These are phyloP conservation scores for Gisinianus flammeolus DNA, from an alignment of 2,888 invertebrate species.

Conservation along the genomic window DNA sequence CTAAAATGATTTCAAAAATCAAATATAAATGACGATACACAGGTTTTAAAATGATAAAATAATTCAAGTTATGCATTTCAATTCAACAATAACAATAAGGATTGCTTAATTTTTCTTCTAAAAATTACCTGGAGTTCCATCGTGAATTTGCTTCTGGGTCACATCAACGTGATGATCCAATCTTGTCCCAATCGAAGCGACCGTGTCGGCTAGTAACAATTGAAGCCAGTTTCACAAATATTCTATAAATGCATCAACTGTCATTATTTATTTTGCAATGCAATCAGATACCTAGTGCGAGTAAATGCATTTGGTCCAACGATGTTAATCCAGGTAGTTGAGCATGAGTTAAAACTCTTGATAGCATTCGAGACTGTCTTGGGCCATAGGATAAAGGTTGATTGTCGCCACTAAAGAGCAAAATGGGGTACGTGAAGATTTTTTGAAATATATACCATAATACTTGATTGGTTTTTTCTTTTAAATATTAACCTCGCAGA, in stretches of 20 bases:
- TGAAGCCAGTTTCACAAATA: too few relatives aligned
- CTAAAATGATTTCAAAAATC: slow-evolving; percentile 61
- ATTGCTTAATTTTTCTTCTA: slow-evolving; percentile 1
- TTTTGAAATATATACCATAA: too few relatives aligned
- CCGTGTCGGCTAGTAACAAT: slow-evolving; percentile 97
- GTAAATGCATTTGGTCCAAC: slow-evolving; percentile 97
- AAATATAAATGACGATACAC: too few relatives aligned
- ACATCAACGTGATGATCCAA: slow-evolving; percentile 53
- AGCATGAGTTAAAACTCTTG: slow-evolving; percentile 90
- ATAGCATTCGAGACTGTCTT: slow-evolving; percentile 74
- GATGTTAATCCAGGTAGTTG: slow-evolving; percentile 93
- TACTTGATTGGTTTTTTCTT: too few relatives aligned
- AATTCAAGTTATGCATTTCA: background rate
- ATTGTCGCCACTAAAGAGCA: slow-evolving; percentile 49
- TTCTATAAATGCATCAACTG: too few relatives aligned
- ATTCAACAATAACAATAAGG: slow-evolving; percentile 4
- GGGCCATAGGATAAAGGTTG: slow-evolving; percentile 56
- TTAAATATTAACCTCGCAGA: slow-evolving; percentile 62
- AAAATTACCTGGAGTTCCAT: slow-evolving; percentile 59
- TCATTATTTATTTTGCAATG: too few relatives aligned
- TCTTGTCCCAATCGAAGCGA: slow-evolving; percentile 70
- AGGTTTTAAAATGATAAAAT: too few relatives aligned
- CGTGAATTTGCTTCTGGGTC: slow-evolving; percentile 48
- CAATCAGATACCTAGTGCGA: too few relatives aligned
- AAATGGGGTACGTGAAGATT: too few relatives aligned